Evolutionary conservation across 2,797 vertebrate species (phyloP), one percentile per base, ranked within the genome.

Genomic region (Sebastes minor): DNA sequence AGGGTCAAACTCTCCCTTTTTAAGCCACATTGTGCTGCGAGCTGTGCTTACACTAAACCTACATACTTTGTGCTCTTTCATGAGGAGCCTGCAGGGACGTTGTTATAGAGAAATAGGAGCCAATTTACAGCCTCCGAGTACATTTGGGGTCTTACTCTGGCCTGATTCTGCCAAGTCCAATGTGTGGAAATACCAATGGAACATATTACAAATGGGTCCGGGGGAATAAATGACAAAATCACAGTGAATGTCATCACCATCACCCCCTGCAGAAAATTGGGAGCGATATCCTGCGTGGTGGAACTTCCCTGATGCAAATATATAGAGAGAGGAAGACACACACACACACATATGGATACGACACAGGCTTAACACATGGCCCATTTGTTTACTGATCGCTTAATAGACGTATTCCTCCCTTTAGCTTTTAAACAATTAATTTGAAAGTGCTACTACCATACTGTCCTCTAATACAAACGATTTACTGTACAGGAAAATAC

Each of bases 91-190:
- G 59, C 67, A 53, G 90, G 87, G 90, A 91, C 63, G 8, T 80
- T 73, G 78, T 86, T 84, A 82, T 83, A 82, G 71, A 92, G 85
- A 87, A 89, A 91, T 79, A 64, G 74, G 56, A 88, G 84, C 76
- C 84, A 92, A 91, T 89, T 89, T 86, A 86, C 71, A 86, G 80
- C 75, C 83, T 68, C 30, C 1, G 57, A 85, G 76, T 77, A 85
- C 84, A 82, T 91, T 91, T 78, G 81, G 71, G 78, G 74, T 88
- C 79, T 87, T 32, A 84, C 71, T 83, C 74, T 91, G 91, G 68
- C 93, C 94, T 93, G 87, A 94, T 94, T 95, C 92, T 95, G 92
- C 89, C 91, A 92, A 86, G 46, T 81, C 71, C 80, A 84, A 75
- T 86, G 79, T 70, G 74, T 74, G 65, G 81, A 91, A 88, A 85